Conservation (phyloP, 2,113 vertebrate genomes). For the Taurulus bubalis region DNA sequence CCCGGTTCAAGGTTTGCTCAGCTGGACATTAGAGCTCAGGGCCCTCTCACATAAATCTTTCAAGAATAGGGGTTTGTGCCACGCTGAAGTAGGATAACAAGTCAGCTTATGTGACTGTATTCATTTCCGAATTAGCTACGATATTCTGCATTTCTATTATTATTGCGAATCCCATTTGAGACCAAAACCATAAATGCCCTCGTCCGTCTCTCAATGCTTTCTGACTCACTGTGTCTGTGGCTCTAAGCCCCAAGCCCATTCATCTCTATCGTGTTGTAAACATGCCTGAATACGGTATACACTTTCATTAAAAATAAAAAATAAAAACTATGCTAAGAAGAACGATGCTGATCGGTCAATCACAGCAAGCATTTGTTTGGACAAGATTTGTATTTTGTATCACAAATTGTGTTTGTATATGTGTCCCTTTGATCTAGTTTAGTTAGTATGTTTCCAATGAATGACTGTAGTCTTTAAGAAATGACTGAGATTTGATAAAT, state of each 20-base stretch:
- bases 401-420: not conserved
- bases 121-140: constrained; percentile 14
- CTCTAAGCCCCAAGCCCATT: constrained; percentile 9
- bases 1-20: constrained; percentile 32
- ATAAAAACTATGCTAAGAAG: no score
- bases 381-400: not conserved
- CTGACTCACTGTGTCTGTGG: not conserved
- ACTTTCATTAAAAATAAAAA: not conserved
- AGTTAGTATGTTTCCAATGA: not conserved
- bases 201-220: not conserved
- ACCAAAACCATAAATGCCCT: not conserved
- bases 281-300: not conserved
- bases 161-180: constrained; percentile 3
- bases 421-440: not conserved
- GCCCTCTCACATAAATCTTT: constrained; percentile 50
- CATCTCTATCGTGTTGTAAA: constrained; percentile 24
- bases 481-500: not conserved
- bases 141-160: constrained; percentile 12
- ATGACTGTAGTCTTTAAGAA: not conserved
- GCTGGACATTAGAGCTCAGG: constrained; percentile 10
- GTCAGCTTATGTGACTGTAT: constrained; percentile 15
- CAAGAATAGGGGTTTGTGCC: constrained; percentile 9
- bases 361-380: not conserved
- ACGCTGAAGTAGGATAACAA: not conserved
- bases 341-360: no score